These are phyloP conservation scores for Vidua chalybeata DNA, from an alignment of 2,113 vertebrate species.

Conservation along the genomic window DNA sequence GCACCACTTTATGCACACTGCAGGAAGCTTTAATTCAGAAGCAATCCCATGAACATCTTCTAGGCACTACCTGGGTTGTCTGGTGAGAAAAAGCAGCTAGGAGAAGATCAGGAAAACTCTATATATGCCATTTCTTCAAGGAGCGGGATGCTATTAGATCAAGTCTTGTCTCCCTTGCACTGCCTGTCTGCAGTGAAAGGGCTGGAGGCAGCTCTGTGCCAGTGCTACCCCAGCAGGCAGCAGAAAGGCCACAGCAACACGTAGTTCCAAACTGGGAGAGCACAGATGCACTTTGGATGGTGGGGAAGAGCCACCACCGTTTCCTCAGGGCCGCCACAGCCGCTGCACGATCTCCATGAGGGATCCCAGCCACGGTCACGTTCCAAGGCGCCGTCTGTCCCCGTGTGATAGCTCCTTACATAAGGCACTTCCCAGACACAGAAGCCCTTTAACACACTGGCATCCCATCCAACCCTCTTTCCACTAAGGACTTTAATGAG, in stretches of 20 bases:
- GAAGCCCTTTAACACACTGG: not conserved
- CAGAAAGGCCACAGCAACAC: not conserved
- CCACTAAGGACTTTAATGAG: constrained; percentile 17
- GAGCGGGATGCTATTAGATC: not conserved
- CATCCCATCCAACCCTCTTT: not conserved
- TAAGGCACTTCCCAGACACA: not conserved
- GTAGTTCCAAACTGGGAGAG: fast-evolving
- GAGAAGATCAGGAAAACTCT: not conserved
- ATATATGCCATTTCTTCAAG: not conserved
- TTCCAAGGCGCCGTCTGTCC: not conserved
- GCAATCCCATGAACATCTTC: not conserved
- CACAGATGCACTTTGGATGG: not conserved
- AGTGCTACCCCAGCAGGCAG: not conserved
- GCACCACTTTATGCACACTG: not conserved
- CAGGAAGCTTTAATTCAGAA: not conserved
- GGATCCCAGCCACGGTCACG: not conserved
- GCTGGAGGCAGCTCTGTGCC: not conserved
- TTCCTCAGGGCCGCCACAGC: not conserved
- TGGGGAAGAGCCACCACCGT: not conserved
- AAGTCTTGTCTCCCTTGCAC: not conserved
- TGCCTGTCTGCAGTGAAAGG: not conserved
- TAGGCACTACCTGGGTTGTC: not conserved
- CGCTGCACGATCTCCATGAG: not conserved
- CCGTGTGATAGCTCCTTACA: not conserved
- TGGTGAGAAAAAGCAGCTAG: not conserved